Percentiles rank a stretch among this genome's conserved stretches.
Conservation (phyloP, 1,140 invertebrate species). For the Lasaia peninsularis region DNA sequence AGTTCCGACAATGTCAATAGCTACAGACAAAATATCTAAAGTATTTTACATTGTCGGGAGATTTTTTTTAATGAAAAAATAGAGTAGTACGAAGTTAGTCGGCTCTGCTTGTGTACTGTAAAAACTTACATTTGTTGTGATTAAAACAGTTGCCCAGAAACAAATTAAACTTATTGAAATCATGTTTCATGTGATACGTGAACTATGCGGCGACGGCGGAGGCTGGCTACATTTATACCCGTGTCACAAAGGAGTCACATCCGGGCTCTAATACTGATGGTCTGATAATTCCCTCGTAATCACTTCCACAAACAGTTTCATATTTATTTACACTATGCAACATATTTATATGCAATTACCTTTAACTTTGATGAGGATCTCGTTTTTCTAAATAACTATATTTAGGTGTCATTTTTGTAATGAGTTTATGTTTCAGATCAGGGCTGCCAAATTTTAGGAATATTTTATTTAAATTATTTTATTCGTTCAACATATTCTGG, state of each 20-base stretch:
- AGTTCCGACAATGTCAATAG: no score
- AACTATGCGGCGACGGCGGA: not conserved
- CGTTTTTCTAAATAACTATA: conserved; percentile 3
- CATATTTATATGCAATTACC: conserved; percentile 1
- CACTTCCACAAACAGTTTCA: not conserved
- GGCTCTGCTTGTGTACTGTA: not conserved
- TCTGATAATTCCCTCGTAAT: conserved; percentile 15
- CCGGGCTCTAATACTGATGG: conserved; percentile 3
- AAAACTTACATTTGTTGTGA: not conserved
- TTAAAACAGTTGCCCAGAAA: not conserved
- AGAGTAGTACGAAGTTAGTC: no score
- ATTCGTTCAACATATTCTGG: no score
- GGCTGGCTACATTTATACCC: not conserved
- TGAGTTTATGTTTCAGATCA: not conserved
- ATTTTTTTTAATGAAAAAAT: no score
- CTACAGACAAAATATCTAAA: no score
- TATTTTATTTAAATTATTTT: no score
- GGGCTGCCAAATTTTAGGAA: not conserved
- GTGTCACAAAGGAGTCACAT: conserved; percentile 12
- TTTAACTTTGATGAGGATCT: not conserved
- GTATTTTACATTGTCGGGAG: no score
- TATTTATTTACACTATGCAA: conserved; percentile 3
- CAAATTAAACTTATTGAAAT: not conserved
- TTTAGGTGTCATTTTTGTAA: not conserved
- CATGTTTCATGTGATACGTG: not conserved